Evolutionary conservation across 2,113 vertebrate genomes (phyloP).

Genomic region (Choloepus hoffmanni): DNA sequence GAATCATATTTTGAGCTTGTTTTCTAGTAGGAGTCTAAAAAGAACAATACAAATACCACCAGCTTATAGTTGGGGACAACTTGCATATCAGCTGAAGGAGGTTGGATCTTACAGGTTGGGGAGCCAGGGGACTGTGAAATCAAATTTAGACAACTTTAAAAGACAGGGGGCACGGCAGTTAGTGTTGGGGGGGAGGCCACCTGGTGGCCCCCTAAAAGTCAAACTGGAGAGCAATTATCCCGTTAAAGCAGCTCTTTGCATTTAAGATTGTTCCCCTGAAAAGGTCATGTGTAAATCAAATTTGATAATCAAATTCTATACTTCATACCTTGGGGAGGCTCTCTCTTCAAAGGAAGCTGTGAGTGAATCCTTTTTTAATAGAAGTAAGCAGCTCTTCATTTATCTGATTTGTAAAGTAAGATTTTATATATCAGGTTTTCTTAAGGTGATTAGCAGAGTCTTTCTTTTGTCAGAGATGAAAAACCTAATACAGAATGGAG

Average conservation of each 20-base stretch:
- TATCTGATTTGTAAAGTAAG: conserved; percentile 79
- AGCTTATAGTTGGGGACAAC: not conserved
- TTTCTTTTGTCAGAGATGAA: not conserved
- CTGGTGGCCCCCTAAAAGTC: conserved; percentile 59
- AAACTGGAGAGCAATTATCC: conserved; percentile 73
- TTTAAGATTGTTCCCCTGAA: conserved; percentile 80
- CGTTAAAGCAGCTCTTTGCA: conserved; percentile 73
- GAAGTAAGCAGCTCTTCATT: conserved; percentile 79
- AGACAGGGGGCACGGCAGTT: not conserved
- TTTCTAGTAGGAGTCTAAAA: conserved; percentile 39
- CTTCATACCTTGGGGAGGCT: conserved; percentile 78
- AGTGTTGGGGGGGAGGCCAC: conserved; percentile 32
- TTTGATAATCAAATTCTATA: conserved; percentile 83
- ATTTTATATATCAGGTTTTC: conserved; percentile 70
- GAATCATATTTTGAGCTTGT: conserved; percentile 21
- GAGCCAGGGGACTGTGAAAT: not conserved
- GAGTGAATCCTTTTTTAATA: conserved; percentile 81
- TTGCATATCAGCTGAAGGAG: not conserved
- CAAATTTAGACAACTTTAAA: not conserved
- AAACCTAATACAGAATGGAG: not conserved
- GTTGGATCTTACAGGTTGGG: not conserved
- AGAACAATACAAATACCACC: conserved; percentile 22
- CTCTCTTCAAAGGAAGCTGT: conserved; percentile 78
- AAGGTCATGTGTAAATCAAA: conserved; percentile 84
- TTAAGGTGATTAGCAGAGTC: conserved; percentile 51